Evolutionary conservation across 2,113 vertebrate genomes (phyloP).

Genomic region (Colius striatus): DNA sequence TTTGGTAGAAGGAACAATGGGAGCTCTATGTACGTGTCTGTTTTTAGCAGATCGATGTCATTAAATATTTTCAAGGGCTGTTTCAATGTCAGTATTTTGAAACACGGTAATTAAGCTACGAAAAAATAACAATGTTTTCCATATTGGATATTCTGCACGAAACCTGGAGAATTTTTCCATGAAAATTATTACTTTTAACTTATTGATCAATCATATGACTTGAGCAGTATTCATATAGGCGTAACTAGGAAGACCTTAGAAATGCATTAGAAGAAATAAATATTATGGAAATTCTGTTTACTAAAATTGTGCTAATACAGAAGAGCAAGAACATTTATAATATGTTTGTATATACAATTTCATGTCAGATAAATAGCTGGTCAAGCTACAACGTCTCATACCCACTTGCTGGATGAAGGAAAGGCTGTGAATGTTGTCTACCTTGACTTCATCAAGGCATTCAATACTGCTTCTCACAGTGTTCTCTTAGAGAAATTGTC

Average conservation of each 20-base stretch:
- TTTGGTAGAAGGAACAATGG: background rate
- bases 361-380: background rate
- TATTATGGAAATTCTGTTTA: background rate
- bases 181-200: background rate
- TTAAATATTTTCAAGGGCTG: background rate
- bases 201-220: background rate
- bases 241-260: background rate
- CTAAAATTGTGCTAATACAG: background rate
- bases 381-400: background rate
- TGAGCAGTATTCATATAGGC: background rate
- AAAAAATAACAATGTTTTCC: background rate
- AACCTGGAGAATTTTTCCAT: background rate
- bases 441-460: too few species aligned
- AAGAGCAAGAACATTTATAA: background rate
- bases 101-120: background rate
- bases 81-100: background rate
- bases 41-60: background rate
- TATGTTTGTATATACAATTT: background rate
- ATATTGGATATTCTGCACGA: background rate
- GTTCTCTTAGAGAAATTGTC: too few species aligned
- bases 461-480: too few species aligned
- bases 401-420: too few species aligned
- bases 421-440: too few species aligned
- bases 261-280: background rate
- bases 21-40: background rate